These are phyloP conservation scores for Melinaea menophilus DNA, from an alignment of 2,888 invertebrate species.

Conservation along the genomic window DNA sequence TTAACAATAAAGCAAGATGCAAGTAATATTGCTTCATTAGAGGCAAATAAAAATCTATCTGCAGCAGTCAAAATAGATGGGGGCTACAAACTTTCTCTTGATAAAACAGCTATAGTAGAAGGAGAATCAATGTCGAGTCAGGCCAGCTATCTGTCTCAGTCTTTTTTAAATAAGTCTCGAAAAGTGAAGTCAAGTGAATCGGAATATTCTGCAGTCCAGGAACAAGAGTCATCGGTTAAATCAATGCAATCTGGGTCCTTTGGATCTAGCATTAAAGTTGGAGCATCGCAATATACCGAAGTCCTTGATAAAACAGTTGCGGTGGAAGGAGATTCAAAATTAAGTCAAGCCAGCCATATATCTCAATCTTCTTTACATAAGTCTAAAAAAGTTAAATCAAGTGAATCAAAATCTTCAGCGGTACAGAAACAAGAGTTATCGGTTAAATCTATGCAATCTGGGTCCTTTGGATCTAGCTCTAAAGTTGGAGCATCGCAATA, in stretches of 20 bases:
- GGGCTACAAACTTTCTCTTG: neutral
- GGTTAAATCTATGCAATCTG: neutral
- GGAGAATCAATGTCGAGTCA: neutral
- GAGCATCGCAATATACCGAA: too few relatives aligned
- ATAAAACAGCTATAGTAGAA: neutral
- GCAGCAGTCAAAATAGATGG: neutral
- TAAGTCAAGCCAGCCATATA: neutral
- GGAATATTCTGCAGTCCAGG: too few relatives aligned
- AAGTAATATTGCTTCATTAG: neutral
- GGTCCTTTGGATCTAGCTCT: neutral
- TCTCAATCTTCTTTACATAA: neutral
- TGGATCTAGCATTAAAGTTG: too few relatives aligned
- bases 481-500: neutral
- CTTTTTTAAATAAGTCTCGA: neutral
- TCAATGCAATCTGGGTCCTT: too few relatives aligned
- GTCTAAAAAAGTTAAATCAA: neutral
- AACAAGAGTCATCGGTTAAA: too few relatives aligned
- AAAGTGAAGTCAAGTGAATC: too few relatives aligned
- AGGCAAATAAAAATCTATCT: neutral
- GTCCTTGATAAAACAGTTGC: neutral
- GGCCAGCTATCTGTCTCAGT: neutral
- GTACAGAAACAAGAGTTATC: conserved; percentile 2
- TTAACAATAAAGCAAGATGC: neutral
- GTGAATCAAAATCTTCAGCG: conserved; percentile 6
- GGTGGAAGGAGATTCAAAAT: neutral